These are phyloP conservation scores for Brachymystax lenok DNA, from an alignment of 2,797 vertebrate species.

Conservation along the genomic window DNA sequence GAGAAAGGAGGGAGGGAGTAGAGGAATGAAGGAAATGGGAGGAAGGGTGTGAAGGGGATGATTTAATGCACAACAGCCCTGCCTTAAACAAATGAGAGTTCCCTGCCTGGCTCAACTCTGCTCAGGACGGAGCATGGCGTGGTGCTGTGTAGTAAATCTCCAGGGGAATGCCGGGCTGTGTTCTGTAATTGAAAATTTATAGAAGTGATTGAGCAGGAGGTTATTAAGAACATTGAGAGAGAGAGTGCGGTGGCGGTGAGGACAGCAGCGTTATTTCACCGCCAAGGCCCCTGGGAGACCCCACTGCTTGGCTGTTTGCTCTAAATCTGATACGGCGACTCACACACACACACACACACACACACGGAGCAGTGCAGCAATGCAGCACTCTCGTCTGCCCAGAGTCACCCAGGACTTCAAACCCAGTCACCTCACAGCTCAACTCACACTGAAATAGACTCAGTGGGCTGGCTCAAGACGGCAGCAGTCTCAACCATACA, in stretches of 20 bases:
- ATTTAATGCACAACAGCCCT: background rate
- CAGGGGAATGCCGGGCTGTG: conserved; percentile 18
- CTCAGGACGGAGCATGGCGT: background rate
- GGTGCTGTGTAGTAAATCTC: conserved; percentile 8
- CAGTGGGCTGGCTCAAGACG: background rate
- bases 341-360: background rate
- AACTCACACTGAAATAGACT: background rate
- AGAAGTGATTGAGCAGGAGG: conserved; percentile 25
- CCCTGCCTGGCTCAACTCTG: background rate
- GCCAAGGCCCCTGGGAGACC: background rate
- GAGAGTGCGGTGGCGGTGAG: background rate
- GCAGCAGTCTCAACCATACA: background rate
- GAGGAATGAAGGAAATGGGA: background rate
- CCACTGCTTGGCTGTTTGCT: background rate
- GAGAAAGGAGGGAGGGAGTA: background rate
- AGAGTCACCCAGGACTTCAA: background rate
- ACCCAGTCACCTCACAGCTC: background rate
- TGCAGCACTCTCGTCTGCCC: background rate
- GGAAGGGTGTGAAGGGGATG: background rate
- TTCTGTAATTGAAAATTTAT: conserved; percentile 29
- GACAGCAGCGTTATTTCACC: background rate
- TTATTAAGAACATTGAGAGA: conserved; percentile 22
- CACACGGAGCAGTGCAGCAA: no score
- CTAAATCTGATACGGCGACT: background rate
- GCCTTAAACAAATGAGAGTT: background rate